phyloP scores from a whole-genome alignment of 2,888 invertebrate genomes.

The Erpobdella octoculata region DNA sequence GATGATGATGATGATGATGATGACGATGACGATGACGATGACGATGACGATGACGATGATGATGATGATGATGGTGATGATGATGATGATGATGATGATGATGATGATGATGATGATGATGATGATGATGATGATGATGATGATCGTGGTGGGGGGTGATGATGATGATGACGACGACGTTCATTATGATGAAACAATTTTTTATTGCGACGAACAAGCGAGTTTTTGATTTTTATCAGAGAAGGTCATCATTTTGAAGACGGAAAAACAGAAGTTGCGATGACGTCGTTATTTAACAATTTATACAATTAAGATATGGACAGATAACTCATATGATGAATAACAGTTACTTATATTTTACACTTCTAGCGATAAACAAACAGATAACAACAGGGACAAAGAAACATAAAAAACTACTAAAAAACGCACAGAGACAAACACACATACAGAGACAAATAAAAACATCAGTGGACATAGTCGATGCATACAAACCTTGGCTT shows the following conservation, averaged over 20 bases:
- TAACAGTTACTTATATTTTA: no score
- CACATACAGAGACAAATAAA: background rate
- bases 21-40: conserved; percentile 7
- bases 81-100: conserved; percentile 14
- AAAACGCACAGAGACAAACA: no score
- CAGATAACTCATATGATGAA: no score
- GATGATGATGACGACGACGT: conserved; percentile 8
- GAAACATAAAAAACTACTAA: background rate
- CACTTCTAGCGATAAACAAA: conserved; percentile 14
- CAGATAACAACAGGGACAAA: conserved; percentile 13
- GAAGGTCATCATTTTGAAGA: background rate
- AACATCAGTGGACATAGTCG: background rate
- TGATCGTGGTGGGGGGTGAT: background rate
- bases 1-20: conserved; percentile 30
- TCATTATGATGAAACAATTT: no score
- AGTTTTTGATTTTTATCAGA: background rate
- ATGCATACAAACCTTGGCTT: conserved; percentile 41
- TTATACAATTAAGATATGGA: no score
- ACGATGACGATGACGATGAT: conserved; percentile 23
- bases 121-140: conserved; percentile 12
- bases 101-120: conserved; percentile 17
- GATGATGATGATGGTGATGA: conserved; percentile 16
- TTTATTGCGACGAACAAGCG: no score
- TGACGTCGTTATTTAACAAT: no score
- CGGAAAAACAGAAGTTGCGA: no score